Base-by-base conservation (phyloP, 1,140 invertebrate genomes). In the Diabrotica undecimpunctata region DNA sequence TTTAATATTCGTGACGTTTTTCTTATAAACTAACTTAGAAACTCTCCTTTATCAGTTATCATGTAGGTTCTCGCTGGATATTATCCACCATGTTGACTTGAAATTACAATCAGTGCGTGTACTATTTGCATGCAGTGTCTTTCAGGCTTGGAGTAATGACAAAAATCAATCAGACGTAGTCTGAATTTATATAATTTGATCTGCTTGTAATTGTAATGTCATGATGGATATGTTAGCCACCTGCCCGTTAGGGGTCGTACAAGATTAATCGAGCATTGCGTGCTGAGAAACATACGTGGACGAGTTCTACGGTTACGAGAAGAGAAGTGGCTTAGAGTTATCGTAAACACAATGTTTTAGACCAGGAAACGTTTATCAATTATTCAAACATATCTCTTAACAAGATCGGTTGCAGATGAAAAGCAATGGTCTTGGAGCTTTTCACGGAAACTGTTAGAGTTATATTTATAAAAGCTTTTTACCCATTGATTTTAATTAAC, bases 171-270 rank as follows among this genome's bases (percentile, higher is more conserved):
- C 41, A 46, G 41, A 46, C 41, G 41, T 46, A 46, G 41, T n/a
- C 41, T 46, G 41, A 46, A 46, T 46, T 46, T 46, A 46, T 46
- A 46, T 46, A 46, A 46, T 46, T 46, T 46, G 41, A 46, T 46
- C 41, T 46, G 41, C 8, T 46, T 46, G 41, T 46, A 46, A 46
- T 46, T 46, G 41, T 46, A 46, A 46, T n/a, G 41, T 46, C 41
- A 46, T 46, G 41, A 46, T 46, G 41, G 41, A 46, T 46, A 46
- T 46, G 41, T 46, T 46, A 8, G 41, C 41, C 41, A 46, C 41
- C 41, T 46, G 41, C 41, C 41, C 41, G 41, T 46, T 46, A 46
- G 41, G 41, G 41, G 41, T 46, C 41, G 41, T n/a, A 46, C n/a
- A 46, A 46, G 41, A 46, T 46, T 46, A 46, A 46, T 46, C n/a